Evolutionary conservation across 23 tunicate genomes (phyloP).

Genomic region (Halocynthia roretzi): DNA sequence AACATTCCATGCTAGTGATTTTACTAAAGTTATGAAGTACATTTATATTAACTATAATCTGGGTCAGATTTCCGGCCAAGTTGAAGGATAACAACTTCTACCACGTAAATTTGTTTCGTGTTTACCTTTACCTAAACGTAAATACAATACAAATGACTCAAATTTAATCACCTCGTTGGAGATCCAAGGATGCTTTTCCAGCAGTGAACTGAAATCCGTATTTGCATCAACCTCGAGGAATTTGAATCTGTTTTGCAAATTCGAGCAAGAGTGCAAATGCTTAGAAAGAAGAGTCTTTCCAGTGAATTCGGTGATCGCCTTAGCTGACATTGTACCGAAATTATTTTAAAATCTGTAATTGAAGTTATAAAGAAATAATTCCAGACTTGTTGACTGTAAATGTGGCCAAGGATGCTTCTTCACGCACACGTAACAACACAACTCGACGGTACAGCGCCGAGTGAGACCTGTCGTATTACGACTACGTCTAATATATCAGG

Average conservation of each 20-base stretch:
- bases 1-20: neutral
- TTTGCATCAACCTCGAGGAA: slow-evolving; percentile 38
- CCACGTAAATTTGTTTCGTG: no score
- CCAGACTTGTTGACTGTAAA: no score
- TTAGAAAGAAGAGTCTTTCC: slow-evolving; percentile 62
- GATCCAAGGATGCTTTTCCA: slow-evolving; percentile 47
- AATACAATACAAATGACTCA: neutral
- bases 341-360: neutral
- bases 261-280: slow-evolving; percentile 27
- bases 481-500: no score
- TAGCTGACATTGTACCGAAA: slow-evolving; percentile 74
- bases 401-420: no score
- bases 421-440: no score
- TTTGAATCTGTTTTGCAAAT: slow-evolving; percentile 33
- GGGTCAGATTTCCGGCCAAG: neutral
- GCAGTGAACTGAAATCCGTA: slow-evolving; percentile 35
- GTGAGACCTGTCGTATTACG: no score
- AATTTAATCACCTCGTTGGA: slow-evolving; percentile 47
- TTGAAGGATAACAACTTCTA: no score
- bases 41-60: neutral
- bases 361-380: neutral
- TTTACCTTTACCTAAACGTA: neutral
- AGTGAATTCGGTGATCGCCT: slow-evolving; percentile 82
- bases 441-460: no score
- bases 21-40: neutral